These are phyloP conservation scores for Enteromius viviparus DNA, from an alignment of 2,797 vertebrate species.

Conservation along the genomic window DNA sequence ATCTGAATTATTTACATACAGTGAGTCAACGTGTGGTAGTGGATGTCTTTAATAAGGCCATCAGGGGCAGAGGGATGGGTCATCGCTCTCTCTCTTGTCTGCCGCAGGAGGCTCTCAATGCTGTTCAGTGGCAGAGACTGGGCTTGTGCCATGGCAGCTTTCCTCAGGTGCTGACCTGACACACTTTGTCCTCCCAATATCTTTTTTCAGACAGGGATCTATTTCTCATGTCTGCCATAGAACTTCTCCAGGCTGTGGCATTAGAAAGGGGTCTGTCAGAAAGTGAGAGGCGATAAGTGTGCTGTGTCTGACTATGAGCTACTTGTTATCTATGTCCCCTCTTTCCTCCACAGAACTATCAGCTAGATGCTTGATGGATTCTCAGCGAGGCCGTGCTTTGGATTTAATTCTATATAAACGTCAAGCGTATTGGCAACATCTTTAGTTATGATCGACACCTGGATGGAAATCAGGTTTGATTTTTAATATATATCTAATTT, in stretches of 20 bases:
- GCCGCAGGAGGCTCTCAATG: conserved; percentile 54
- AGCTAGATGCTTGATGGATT: conserved; percentile 45
- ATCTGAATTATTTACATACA: conserved; percentile 50
- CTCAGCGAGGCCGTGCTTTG: conserved; percentile 13
- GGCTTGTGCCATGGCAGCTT: conserved; percentile 59
- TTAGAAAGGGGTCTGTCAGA: conserved; percentile 78
- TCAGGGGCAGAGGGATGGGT: conserved; percentile 58
- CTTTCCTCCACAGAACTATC: conserved; percentile 39
- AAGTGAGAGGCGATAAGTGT: conserved; percentile 73
- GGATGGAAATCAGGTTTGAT: background rate
- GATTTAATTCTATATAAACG: background rate
- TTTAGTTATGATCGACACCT: conserved; percentile 1
- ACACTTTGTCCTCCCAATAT: conserved; percentile 67
- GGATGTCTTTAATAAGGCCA: conserved; percentile 59
- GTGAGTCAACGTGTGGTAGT: conserved; percentile 38
- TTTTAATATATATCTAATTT: background rate
- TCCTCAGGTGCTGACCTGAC: conserved; percentile 65
- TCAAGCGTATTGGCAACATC: background rate
- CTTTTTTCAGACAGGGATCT: conserved; percentile 60
- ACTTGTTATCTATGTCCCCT: conserved; percentile 77
- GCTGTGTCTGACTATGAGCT: conserved; percentile 69
- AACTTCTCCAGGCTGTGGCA: conserved; percentile 59
- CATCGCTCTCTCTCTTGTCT: conserved; percentile 59
- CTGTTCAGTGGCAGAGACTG: conserved; percentile 59
- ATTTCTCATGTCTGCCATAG: conserved; percentile 63